These are phyloP conservation scores for Lagopus leucura DNA, from an alignment of 2,113 vertebrate genomes.

Conservation along the genomic window DNA sequence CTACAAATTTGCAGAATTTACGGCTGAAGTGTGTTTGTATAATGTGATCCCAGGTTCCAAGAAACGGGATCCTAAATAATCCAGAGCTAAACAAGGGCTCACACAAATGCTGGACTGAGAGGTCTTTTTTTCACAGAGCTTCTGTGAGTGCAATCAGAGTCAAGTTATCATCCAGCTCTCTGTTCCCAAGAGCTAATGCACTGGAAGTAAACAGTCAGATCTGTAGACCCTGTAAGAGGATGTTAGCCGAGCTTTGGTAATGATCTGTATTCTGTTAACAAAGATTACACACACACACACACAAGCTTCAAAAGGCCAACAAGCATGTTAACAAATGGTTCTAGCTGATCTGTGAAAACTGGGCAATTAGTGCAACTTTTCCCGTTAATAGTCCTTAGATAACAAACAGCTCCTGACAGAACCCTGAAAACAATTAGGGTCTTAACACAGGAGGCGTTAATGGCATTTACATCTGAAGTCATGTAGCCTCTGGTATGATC, in stretches of 20 bases:
- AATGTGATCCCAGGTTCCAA: conserved; percentile 26
- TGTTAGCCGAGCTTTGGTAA: background rate
- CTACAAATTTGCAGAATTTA: conserved; percentile 4
- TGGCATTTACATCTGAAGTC: conserved; percentile 26
- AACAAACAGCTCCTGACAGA: background rate
- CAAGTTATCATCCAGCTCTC: background rate
- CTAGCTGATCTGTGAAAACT: conserved; percentile 21
- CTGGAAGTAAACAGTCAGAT: background rate
- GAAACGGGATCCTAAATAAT: background rate
- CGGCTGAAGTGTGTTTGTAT: background rate
- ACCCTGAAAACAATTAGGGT: conserved; percentile 48
- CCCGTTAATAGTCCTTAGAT: background rate
- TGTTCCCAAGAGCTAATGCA: background rate
- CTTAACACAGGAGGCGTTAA: conserved; percentile 30
- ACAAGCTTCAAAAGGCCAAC: conserved; percentile 2
- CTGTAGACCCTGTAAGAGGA: background rate
- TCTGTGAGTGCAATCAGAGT: background rate
- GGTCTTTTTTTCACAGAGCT: background rate
- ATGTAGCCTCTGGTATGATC: background rate
- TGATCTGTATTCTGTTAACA: background rate
- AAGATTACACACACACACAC: background rate
- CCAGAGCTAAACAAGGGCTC: conserved; percentile 24
- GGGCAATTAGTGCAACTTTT: conserved; percentile 32
- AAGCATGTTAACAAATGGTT: background rate
- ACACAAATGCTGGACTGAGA: background rate